Evolutionary conservation across 2,888 invertebrate genomes (phyloP).

Genomic region (Polia nebulosa): DNA sequence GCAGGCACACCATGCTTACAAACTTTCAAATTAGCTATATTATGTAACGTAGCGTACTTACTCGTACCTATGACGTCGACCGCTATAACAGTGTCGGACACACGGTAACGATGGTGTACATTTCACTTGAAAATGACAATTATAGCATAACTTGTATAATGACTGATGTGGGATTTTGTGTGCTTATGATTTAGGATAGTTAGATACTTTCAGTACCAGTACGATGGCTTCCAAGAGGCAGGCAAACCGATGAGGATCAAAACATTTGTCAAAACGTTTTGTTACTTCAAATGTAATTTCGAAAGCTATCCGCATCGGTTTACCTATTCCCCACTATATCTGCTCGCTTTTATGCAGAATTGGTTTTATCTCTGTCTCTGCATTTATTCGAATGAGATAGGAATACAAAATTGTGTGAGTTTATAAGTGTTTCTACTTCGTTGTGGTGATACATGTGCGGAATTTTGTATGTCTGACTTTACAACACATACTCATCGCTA

Average conservation of each 20-base stretch:
- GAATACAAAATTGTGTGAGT: slow-evolving; percentile 77
- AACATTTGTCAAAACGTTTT: slow-evolving; percentile 24
- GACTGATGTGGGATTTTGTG: slow-evolving; percentile 74
- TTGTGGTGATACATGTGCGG: slow-evolving; percentile 63
- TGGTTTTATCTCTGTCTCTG: slow-evolving; percentile 83
- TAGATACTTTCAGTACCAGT: slow-evolving; percentile 64
- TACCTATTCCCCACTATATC: slow-evolving; percentile 59
- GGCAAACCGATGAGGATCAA: slow-evolving; percentile 54
- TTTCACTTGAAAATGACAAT: slow-evolving; percentile 86
- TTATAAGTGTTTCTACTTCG: slow-evolving; percentile 68
- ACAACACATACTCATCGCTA: slow-evolving; percentile 73
- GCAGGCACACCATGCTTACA: slow-evolving; percentile 61
- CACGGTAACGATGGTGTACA: slow-evolving; percentile 83
- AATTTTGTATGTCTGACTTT: slow-evolving; percentile 68
- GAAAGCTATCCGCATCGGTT: slow-evolving; percentile 54
- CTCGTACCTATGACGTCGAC: slow-evolving; percentile 70
- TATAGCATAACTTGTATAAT: slow-evolving; percentile 81
- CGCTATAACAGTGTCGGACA: slow-evolving; percentile 73
- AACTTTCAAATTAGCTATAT: slow-evolving; percentile 77
- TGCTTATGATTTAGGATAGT: slow-evolving; percentile 73
- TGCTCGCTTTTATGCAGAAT: slow-evolving; percentile 79
- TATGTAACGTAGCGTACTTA: slow-evolving; percentile 71
- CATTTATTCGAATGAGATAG: slow-evolving; percentile 89
- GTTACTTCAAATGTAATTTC: slow-evolving; percentile 33
- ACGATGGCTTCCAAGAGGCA: slow-evolving; percentile 67